phyloP scores from a whole-genome alignment of 2,888 invertebrate species.

The Pemphredon lugubris region DNA sequence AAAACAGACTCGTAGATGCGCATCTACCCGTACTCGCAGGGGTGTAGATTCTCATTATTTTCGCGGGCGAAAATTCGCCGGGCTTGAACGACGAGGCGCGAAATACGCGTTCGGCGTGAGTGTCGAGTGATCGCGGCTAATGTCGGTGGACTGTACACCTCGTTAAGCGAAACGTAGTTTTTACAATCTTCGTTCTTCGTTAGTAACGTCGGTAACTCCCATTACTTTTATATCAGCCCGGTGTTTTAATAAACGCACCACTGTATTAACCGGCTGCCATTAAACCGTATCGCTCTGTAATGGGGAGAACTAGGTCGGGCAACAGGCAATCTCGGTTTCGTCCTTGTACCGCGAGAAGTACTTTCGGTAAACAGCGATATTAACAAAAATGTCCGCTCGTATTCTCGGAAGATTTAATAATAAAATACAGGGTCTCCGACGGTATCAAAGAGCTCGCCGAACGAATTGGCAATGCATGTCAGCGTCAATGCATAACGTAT shows the following conservation, averaged over 20 bases:
- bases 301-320: not conserved
- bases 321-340: not conserved
- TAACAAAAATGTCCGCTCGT: no score
- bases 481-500: conserved; percentile 48
- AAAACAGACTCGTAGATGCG: conserved; percentile 32
- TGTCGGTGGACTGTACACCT: no score
- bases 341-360: no score
- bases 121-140: no score
- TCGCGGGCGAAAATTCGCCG: not conserved
- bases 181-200: no score
- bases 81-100: no score
- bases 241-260: not conserved
- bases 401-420: conserved; percentile 37
- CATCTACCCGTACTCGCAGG: not conserved
- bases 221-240: no score
- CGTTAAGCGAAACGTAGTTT: no score
- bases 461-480: conserved; percentile 45
- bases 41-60: not conserved
- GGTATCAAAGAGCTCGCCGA: conserved; percentile 32
- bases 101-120: no score
- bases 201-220: no score
- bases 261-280: not conserved
- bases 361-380: no score
- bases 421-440: conserved; percentile 35
- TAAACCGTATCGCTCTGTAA: not conserved